A percentile compares a stretch with the other conserved stretches of the same genome.
Evolutionary conservation across 2,113 vertebrate genomes (phyloP).

Genomic region (Mormyrus lacerda): DNA sequence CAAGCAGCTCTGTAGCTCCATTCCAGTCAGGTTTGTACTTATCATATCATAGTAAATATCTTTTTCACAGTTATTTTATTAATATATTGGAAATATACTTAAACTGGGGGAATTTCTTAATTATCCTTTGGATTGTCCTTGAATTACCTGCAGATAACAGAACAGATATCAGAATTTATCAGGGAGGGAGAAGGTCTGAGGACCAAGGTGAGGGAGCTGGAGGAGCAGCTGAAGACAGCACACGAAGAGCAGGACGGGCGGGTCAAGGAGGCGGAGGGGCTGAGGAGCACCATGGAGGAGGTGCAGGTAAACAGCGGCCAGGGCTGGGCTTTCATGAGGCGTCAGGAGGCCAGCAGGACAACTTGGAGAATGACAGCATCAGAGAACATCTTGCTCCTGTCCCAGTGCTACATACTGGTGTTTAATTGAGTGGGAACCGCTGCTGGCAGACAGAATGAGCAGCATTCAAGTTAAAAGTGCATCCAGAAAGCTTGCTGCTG

Average conservation of each 20-base stretch:
- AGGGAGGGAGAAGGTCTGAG: slow-evolving; percentile 33
- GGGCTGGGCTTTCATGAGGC: neutral
- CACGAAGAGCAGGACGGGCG: slow-evolving; percentile 13
- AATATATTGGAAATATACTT: neutral
- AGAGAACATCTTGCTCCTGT: neutral
- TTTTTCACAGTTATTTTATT: neutral
- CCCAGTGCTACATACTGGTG: neutral
- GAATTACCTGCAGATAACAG: slow-evolving; percentile 47
- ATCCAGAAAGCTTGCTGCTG: neutral
- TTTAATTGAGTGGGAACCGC: neutral
- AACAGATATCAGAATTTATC: slow-evolving; percentile 45
- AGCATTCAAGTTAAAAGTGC: neutral
- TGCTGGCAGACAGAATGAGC: neutral
- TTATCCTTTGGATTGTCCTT: neutral
- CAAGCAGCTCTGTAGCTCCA: neutral
- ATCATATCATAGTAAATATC: neutral
- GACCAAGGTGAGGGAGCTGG: slow-evolving; percentile 39
- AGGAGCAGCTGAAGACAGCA: slow-evolving; percentile 36
- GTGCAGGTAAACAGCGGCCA: slow-evolving; percentile 51
- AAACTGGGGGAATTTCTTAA: neutral
- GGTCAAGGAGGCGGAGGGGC: neutral
- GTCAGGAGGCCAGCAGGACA: neutral
- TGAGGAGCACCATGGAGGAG: slow-evolving; percentile 36
- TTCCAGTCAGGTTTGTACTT: neutral
- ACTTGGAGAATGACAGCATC: neutral